Base-by-base conservation (phyloP, 2,113 vertebrate genomes). In the Callopanchax toddi region DNA sequence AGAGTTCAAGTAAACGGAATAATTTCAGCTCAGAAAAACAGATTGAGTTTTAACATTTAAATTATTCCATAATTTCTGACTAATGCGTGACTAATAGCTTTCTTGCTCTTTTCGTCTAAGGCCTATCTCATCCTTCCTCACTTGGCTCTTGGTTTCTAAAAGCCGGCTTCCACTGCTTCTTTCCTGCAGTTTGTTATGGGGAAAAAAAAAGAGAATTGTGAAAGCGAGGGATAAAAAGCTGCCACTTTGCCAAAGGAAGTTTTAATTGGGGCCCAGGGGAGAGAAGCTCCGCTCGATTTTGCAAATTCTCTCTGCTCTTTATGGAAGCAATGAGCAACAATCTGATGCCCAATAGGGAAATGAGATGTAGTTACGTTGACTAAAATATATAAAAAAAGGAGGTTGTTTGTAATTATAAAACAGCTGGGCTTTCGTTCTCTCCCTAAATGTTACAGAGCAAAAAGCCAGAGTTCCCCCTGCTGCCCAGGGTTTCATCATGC, bases 181-280 rank as follows among this genome's bases (percentile, higher is more conserved):
- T 78, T 72, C 53, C 74, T 37, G 60, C 76, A 83, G 81, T 90
- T 88, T 88, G 79, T 83, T 79, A 61, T 20, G 60, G 83, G 52
- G 17, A 7, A 23, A 20, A 55, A 70, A 70, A 42, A 51, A 54
- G 53, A 61, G 52, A 58, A 75, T 43, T 1, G 54, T 22, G 60
- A 82, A 68, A 58, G 57, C 9, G 21, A 78, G 71, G 87, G 79
- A 86, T 78, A 70, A 89, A 82, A 88, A 88, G 76, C 82, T 68
- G 57, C 76, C 79, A 76, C 81, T 88, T 85, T 78, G 87, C 86
- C 86, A 84, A 87, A 85, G 81, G 78, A 92, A 84, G 79, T 89
- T 91, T 91, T 92, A 93, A 93, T 93, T 92, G 87, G 89, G 71
- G 71, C 91, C 81, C 88, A 69, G 25, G 91, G 91, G 91, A 78